Evolutionary conservation across 2,888 invertebrate genomes (phyloP), one percentile per base, ranked within the genome.

Genomic region (Eupithecia exiguata): DNA sequence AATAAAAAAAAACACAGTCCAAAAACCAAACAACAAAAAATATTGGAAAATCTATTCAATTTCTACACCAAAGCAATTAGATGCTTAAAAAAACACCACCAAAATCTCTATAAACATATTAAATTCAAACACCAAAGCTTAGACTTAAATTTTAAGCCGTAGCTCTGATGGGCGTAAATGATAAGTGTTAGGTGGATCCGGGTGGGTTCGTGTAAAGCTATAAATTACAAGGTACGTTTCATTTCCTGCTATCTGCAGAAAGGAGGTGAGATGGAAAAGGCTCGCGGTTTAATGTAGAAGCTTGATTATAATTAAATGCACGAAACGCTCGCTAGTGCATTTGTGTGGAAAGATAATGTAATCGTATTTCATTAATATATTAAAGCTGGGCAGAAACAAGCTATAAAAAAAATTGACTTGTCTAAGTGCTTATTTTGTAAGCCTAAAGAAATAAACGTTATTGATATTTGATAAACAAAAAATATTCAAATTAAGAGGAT

Each of bases 171-270:
- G 89, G 88, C 89, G 90, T 90, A 90, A 92, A 92, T 92, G 92
- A 93, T 93, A 93, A 92, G 91, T 91, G 89, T 88, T 85, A 84
- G 88, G 87, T 86, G 83, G 84, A 88, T 88, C 88, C 89, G 87
- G 88, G 82, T 68, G 86, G 82, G 87, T 88, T 88, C 86, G 88
- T 87, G 89, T 86, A 82, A 82, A 83, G 83, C 88, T 84, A 91
- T 92, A 92, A 93, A 93, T 93, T 91, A 89, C 86, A 74, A 81
- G 82, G 84, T 87, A 89, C 90, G 90, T 93, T 92, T 92, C 93
- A 93, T 94, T 94, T 94, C 94, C 94, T 91, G 88, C 84, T 89
- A 89, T 87, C 85, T 87, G 87, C 85, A 85, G 74, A 78, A 80
- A 72, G 68, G 77, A 79, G 78, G 74, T 74, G 78, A 81, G 77